These are phyloP conservation scores for Psittacula derbiana DNA, from an alignment of 2,797 vertebrate species.

Conservation along the genomic window DNA sequence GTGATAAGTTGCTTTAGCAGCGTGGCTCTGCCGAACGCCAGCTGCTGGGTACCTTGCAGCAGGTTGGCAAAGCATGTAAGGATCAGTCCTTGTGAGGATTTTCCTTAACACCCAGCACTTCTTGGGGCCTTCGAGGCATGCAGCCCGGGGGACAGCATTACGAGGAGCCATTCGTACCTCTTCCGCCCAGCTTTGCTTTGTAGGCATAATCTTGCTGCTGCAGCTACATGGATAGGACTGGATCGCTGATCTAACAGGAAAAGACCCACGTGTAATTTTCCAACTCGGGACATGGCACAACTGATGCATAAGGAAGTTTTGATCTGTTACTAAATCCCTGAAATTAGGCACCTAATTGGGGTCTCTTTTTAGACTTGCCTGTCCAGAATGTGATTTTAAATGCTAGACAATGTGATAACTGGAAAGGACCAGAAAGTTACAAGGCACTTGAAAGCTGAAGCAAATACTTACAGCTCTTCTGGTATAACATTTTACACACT, in stretches of 20 bases:
- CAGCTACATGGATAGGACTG: background rate
- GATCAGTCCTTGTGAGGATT: background rate
- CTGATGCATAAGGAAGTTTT: background rate
- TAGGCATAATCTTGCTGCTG: background rate
- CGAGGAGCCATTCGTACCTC: background rate
- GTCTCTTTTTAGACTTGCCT: background rate
- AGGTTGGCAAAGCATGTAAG: background rate
- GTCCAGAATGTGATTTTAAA: background rate
- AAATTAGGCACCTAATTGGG: background rate
- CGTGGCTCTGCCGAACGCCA: background rate
- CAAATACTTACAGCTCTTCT: background rate
- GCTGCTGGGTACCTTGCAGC: background rate
- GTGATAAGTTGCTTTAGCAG: background rate
- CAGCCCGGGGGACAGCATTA: background rate
- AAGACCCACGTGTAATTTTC: background rate
- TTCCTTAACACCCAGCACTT: background rate
- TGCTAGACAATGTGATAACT: background rate
- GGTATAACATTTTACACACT: accelerated
- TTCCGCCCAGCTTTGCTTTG: accelerated
- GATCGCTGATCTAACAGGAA: background rate
- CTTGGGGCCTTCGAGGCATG: accelerated
- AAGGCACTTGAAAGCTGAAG: background rate
- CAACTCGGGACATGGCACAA: background rate
- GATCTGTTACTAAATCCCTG: background rate
- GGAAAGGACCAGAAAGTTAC: background rate